Percentiles rank a stretch among this genome's conserved stretches.
These are phyloP conservation scores for Scaptomyza cyrtandrae DNA, from an alignment of 2,888 invertebrate species.

Conservation along the genomic window DNA sequence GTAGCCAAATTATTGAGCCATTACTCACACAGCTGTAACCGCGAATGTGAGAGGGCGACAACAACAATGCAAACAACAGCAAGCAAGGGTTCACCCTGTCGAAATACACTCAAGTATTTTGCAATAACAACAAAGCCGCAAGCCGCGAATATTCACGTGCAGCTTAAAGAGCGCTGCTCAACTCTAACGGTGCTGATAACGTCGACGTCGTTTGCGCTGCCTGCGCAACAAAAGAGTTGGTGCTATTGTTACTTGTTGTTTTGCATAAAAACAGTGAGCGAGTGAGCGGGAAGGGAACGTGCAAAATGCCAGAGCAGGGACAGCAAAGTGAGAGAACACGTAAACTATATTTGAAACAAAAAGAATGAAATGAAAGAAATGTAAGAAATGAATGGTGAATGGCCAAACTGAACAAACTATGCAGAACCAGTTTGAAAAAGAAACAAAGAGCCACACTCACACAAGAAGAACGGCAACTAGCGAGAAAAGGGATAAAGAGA, in stretches of 20 bases:
- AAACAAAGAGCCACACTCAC: conserved; percentile 11
- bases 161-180: conserved; percentile 51
- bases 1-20: conserved; percentile 73
- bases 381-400: conserved; percentile 53
- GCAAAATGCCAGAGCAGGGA: conserved; percentile 4
- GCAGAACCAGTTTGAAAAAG: conserved; percentile 49
- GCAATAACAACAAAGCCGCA: conserved; percentile 49
- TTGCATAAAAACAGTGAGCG: conserved; percentile 45
- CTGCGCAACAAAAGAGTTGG: conserved; percentile 29
- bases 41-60: conserved; percentile 13
- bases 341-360: conserved; percentile 49
- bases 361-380: conserved; percentile 42
- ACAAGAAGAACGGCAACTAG: conserved; percentile 3
- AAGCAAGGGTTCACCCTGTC: conserved; percentile 23
- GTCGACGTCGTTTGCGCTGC: conserved; percentile 22
- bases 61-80: not conserved
- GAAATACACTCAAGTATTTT: conserved; percentile 40
- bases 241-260: conserved; percentile 52
- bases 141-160: conserved; percentile 61
- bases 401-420: conserved; percentile 47
- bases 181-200: conserved; percentile 57
- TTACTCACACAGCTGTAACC: conserved; percentile 63
- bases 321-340: conserved; percentile 14
- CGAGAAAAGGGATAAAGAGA: conserved; percentile 2
- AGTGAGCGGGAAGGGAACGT: not conserved